Percentiles rank a stretch among this genome's conserved stretches.
Conservation (phyloP, 2,888 invertebrate genomes). For the Dendrolimus houi region DNA sequence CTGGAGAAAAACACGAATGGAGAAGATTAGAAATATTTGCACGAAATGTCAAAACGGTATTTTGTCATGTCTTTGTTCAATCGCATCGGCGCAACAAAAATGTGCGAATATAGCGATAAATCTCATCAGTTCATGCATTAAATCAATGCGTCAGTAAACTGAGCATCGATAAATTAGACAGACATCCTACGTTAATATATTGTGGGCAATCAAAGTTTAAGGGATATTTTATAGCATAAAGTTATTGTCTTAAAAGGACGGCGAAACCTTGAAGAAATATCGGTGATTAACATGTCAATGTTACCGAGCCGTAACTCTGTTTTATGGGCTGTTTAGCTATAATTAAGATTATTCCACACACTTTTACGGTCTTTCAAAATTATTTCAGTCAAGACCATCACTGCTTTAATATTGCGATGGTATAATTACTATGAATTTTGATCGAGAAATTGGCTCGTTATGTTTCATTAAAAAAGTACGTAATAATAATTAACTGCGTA, state of each 20-base stretch:
- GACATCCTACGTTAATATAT: slow-evolving; percentile 14
- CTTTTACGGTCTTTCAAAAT: not conserved
- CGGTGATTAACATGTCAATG: slow-evolving; percentile 26
- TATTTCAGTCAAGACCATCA: not conserved
- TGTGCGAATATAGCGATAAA: slow-evolving; percentile 18
- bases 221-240: not conserved
- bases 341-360: slow-evolving; percentile 25
- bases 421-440: not conserved
- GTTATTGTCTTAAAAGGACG: slow-evolving; percentile 22
- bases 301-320: slow-evolving; percentile 26
- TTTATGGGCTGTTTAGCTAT: slow-evolving; percentile 34
- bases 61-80: not conserved
- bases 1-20: too few relatives aligned
- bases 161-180: slow-evolving; percentile 29
- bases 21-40: too few relatives aligned
- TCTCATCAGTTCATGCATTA: slow-evolving; percentile 23
- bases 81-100: not conserved
- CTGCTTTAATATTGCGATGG: not conserved
- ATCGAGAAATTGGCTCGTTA: too few relatives aligned
- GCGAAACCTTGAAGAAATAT: slow-evolving; percentile 15
- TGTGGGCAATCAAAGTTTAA: not conserved
- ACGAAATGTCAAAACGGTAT: too few relatives aligned
- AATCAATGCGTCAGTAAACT: slow-evolving; percentile 26
- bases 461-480: too few relatives aligned
- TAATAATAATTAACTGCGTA: too few relatives aligned